phyloP scores from a whole-genome alignment of 2,797 vertebrate species.

The Clarias platycephalus region DNA sequence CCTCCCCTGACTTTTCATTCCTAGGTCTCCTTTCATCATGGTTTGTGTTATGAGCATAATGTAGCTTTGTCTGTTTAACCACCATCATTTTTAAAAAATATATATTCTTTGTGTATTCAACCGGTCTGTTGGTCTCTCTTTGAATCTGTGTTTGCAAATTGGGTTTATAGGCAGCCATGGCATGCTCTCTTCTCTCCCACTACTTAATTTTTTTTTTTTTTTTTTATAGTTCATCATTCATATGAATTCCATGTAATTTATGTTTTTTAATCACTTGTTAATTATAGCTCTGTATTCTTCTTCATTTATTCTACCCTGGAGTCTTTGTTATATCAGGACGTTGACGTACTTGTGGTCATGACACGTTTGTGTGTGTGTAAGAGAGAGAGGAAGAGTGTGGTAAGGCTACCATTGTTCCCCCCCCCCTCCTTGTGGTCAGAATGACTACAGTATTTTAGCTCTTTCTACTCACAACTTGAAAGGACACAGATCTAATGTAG shows the following conservation, averaged over 20 bases:
- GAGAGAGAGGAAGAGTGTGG: not conserved
- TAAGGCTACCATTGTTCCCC: not conserved
- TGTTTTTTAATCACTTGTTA: constrained; percentile 77
- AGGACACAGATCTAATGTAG: not conserved
- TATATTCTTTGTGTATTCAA: not conserved
- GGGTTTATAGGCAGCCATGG: not conserved
- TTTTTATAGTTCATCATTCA: constrained; percentile 65
- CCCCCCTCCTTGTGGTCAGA: not conserved
- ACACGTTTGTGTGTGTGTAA: not conserved
- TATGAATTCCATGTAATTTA: constrained; percentile 67
- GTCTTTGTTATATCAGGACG: constrained; percentile 14
- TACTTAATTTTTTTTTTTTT: too few species aligned
- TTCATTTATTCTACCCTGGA: not conserved
- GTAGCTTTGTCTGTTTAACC: constrained; percentile 21
- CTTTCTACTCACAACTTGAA: not conserved
- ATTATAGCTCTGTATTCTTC: constrained; percentile 65
- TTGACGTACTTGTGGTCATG: not conserved
- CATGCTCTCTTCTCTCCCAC: not conserved
- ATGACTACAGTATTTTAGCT: not conserved
- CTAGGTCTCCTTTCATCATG: not conserved
- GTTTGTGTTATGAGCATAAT: not conserved
- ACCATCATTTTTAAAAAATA: not conserved
- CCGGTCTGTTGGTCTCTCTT: constrained; percentile 12
- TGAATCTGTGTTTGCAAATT: not conserved
- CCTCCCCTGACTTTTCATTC: not conserved